Percentiles rank a stretch among this genome's conserved stretches.
Conservation (phyloP, 64 coral and sea anemone genomes). For the Catalaphyllia jardinei region DNA sequence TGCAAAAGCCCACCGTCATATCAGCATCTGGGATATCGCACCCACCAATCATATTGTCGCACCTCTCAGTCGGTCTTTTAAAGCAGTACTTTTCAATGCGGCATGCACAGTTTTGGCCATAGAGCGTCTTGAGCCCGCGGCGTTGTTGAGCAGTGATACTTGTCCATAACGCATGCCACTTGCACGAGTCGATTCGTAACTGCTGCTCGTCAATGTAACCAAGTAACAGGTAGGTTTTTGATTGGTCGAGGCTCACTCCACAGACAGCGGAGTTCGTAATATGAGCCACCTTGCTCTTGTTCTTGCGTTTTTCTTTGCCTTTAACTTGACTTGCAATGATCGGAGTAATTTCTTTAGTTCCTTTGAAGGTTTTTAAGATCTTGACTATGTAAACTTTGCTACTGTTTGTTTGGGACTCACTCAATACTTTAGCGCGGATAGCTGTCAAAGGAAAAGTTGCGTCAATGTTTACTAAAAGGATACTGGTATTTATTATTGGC, state of each 20-base stretch:
- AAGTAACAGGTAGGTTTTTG: neutral
- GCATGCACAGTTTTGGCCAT: neutral
- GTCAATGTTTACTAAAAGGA: neutral
- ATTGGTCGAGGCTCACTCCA: neutral
- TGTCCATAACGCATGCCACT: conserved; percentile 4
- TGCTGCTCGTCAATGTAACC: neutral
- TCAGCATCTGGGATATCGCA: neutral
- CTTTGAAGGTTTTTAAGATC: conserved; percentile 49
- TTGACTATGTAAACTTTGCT: conserved; percentile 8
- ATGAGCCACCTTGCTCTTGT: neutral
- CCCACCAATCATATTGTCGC: neutral
- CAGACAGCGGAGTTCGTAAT: neutral
- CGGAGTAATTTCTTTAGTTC: neutral
- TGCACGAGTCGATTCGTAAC: neutral
- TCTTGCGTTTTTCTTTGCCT: neutral
- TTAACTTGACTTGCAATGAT: neutral
- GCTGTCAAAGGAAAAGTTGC: neutral
- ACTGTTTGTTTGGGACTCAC: neutral
- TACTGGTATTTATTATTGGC: too few relatives aligned
- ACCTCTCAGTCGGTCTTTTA: neutral
- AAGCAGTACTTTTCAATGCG: neutral
- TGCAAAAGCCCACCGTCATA: neutral
- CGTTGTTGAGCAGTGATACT: conserved; percentile 14
- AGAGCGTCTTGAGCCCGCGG: conserved; percentile 7
- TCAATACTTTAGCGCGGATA: conserved; percentile 1